Percentiles rank a stretch among this genome's conserved stretches.
Evolutionary conservation across 1,140 invertebrate genomes (phyloP).

Genomic region (Phortica variegata): DNA sequence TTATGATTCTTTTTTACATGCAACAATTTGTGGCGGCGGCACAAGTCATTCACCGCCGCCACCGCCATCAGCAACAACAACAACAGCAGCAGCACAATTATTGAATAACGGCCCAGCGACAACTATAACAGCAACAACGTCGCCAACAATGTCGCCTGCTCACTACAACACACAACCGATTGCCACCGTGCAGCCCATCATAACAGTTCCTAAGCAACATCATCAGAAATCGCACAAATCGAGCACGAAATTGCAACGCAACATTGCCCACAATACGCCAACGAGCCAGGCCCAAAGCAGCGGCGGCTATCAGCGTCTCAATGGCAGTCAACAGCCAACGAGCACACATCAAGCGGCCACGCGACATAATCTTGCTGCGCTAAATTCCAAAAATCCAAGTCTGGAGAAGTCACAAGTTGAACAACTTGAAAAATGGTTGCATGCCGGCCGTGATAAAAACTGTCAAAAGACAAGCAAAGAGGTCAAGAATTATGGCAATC

Average conservation of each 20-base stretch:
- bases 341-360: conserved; percentile 7
- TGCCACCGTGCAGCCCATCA: conserved; percentile 48
- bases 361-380: conserved; percentile 9
- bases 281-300: neutral
- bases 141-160: conserved; percentile 27
- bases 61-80: conserved; percentile 52
- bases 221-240: conserved; percentile 25
- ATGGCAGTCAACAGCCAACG: conserved; percentile 5
- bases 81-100: conserved; percentile 39
- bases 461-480: conserved; percentile 33
- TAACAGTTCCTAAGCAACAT: conserved; percentile 14
- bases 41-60: conserved; percentile 25
- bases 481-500: conserved; percentile 49
- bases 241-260: conserved; percentile 6
- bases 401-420: conserved; percentile 9
- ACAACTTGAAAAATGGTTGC: conserved; percentile 23
- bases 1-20: conserved; percentile 64
- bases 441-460: neutral
- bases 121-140: conserved; percentile 12
- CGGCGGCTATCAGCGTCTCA: conserved; percentile 37
- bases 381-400: conserved; percentile 14
- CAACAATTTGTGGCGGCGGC: conserved; percentile 60
- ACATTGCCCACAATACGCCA: conserved; percentile 6
- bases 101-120: conserved; percentile 31
- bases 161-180: conserved; percentile 26